A percentile compares a stretch with the other conserved stretches of the same genome.
Conservation (phyloP, 2,797 vertebrate species). For the Rhinoraja longicauda region DNA sequence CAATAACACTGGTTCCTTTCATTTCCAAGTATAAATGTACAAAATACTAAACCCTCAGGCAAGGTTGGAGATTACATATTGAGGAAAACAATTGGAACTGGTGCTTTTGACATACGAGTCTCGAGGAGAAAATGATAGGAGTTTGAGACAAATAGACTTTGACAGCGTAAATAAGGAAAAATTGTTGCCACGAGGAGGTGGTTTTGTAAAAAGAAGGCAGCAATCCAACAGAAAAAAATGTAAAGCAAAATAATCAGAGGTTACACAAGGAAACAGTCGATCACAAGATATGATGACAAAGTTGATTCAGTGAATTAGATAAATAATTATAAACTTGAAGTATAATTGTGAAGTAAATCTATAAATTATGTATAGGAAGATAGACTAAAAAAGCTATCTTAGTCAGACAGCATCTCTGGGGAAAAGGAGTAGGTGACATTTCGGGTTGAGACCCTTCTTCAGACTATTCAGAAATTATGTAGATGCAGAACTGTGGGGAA, state of each 20-base stretch:
- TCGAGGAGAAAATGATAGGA: too few species aligned
- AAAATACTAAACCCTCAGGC: background rate
- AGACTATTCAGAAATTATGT: too few species aligned
- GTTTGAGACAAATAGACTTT: background rate
- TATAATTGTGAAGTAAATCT: too few species aligned
- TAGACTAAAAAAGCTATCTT: too few species aligned
- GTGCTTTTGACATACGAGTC: background rate
- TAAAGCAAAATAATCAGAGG: background rate
- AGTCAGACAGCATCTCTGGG: too few species aligned
- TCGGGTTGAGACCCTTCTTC: too few species aligned
- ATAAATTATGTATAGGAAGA: too few species aligned
- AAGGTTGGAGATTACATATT: background rate
- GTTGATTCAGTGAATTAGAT: too few species aligned
- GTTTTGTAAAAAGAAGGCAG: background rate
- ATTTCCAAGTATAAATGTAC: background rate
- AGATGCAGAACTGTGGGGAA: too few species aligned
- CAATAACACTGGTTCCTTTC: background rate
- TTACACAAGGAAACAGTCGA: background rate
- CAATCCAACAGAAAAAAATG: background rate
- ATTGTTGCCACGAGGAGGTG: background rate
- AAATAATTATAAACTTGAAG: too few species aligned
- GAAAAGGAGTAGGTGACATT: too few species aligned
- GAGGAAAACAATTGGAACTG: too few species aligned
- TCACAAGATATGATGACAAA: background rate
- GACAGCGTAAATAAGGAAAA: background rate